phyloP scores from a whole-genome alignment of 1,140 invertebrate genomes.

The Limonius californicus region DNA sequence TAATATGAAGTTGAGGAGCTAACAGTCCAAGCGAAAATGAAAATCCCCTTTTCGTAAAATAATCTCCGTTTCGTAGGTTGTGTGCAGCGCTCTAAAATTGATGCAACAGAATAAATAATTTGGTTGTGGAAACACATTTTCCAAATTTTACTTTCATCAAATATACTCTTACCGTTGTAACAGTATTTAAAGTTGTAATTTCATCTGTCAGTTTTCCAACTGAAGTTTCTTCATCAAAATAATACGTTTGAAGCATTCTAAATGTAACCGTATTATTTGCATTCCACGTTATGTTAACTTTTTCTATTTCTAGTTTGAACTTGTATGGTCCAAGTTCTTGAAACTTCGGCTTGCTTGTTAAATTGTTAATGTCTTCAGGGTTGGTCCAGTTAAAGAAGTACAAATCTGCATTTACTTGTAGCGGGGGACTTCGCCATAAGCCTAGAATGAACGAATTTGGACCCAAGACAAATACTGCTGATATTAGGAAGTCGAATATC shows the following conservation, averaged over 20 bases:
- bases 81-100: no score
- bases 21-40: no score
- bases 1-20: no score
- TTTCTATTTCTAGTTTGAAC: constrained; percentile 63
- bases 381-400: constrained; percentile 85
- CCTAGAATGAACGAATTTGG: neutral
- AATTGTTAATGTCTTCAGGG: constrained; percentile 52
- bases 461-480: no score
- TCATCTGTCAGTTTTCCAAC: constrained; percentile 63
- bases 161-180: constrained; percentile 77
- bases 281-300: constrained; percentile 67
- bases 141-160: no score
- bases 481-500: no score
- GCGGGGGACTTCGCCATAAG: constrained; percentile 16
- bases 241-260: constrained; percentile 25
- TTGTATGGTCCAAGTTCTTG: constrained; percentile 67
- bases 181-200: constrained; percentile 76
- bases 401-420: constrained; percentile 56
- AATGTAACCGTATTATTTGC: constrained; percentile 76
- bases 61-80: no score
- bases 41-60: no score
- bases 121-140: no score
- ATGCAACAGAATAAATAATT: no score
- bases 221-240: constrained; percentile 39
- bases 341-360: constrained; percentile 52